These are phyloP conservation scores for Haliclona indistincta DNA, from an alignment of 37 sponge, comb jelly and placozoan genomes.

Conservation along the genomic window DNA sequence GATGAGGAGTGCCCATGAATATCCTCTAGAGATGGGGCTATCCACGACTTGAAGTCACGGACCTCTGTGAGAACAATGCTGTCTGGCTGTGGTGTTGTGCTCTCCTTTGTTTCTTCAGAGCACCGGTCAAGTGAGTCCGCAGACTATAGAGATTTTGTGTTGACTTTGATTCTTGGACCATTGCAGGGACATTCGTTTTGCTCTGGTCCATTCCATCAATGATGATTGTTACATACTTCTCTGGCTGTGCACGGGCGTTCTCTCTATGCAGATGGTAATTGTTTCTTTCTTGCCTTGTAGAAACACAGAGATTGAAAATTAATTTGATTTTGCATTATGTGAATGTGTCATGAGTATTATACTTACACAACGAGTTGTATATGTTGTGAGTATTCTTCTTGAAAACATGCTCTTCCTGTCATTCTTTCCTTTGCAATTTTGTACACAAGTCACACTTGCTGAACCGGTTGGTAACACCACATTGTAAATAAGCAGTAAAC, in stretches of 20 bases:
- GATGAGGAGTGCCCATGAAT: conserved; percentile 23
- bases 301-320: not conserved
- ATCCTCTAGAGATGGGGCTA: conserved; percentile 15
- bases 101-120: conserved; percentile 2
- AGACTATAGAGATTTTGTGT: conserved; percentile 39
- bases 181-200: conserved; percentile 47
- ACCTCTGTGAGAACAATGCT: too few relatives aligned
- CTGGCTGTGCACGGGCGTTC: conserved; percentile 46
- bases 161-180: conserved; percentile 16
- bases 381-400: conserved; percentile 25
- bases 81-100: conserved; percentile 6
- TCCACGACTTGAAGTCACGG: conserved; percentile 23
- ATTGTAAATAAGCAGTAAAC: not conserved
- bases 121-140: conserved; percentile 57
- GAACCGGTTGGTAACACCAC: conserved; percentile 15
- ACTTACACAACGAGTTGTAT: conserved; percentile 51
- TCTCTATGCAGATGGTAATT: conserved; percentile 58
- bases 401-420: conserved; percentile 6
- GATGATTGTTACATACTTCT: conserved; percentile 53
- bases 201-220: conserved; percentile 72
- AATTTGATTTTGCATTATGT: not conserved
- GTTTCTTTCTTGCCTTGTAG: conserved; percentile 27
- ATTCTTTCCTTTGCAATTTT: conserved; percentile 22
- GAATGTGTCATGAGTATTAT: not conserved
- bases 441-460: conserved; percentile 57